A percentile compares a stretch with the other conserved stretches of the same genome.
These are phyloP conservation scores for Pogonocherus hispidulus DNA, from an alignment of 2,888 invertebrate genomes.

Conservation along the genomic window DNA sequence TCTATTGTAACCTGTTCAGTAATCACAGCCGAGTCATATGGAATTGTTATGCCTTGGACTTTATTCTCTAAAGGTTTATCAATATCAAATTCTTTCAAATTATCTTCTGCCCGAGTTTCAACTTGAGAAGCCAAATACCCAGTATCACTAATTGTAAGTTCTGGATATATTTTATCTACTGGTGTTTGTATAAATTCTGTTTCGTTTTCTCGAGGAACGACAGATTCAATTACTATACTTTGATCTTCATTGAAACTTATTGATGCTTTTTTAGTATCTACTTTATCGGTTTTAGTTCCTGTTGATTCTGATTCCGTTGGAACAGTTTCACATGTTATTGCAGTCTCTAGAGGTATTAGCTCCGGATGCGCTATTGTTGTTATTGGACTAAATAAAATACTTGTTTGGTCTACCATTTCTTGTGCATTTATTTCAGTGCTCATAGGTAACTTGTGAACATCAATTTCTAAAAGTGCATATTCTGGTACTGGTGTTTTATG, in stretches of 20 bases:
- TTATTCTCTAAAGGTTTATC: slow-evolving; percentile 36
- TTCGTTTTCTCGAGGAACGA: slow-evolving; percentile 69
- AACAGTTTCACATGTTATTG: slow-evolving; percentile 68
- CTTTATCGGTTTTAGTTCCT: slow-evolving; percentile 57
- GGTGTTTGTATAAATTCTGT: slow-evolving; percentile 61
- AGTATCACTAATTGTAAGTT: slow-evolving; percentile 56
- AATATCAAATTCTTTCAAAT: slow-evolving; percentile 43
- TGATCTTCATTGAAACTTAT: slow-evolving; percentile 67
- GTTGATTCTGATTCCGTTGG: slow-evolving; percentile 67
- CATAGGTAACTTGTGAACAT: slow-evolving; percentile 69
- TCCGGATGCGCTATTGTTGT: slow-evolving; percentile 63
- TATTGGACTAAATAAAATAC: slow-evolving; percentile 57
- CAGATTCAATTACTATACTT: slow-evolving; percentile 68
- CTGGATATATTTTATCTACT: slow-evolving; percentile 38
- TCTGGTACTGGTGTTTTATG: slow-evolving; percentile 62
- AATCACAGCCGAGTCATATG: slow-evolving; percentile 62
- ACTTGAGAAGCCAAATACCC: slow-evolving; percentile 62
- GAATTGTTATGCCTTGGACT: slow-evolving; percentile 57
- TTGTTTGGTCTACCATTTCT: slow-evolving; percentile 64
- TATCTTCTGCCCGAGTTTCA: slow-evolving; percentile 49
- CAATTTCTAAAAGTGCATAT: slow-evolving; percentile 63
- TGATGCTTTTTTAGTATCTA: slow-evolving; percentile 65
- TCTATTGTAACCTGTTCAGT: slow-evolving; percentile 67
- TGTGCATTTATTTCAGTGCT: slow-evolving; percentile 69
- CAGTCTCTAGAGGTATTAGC: slow-evolving; percentile 64